A percentile compares a stretch with the other conserved stretches of the same genome.
Conservation (phyloP, 2,113 vertebrate species). For the Corythornis madagascariensis region DNA sequence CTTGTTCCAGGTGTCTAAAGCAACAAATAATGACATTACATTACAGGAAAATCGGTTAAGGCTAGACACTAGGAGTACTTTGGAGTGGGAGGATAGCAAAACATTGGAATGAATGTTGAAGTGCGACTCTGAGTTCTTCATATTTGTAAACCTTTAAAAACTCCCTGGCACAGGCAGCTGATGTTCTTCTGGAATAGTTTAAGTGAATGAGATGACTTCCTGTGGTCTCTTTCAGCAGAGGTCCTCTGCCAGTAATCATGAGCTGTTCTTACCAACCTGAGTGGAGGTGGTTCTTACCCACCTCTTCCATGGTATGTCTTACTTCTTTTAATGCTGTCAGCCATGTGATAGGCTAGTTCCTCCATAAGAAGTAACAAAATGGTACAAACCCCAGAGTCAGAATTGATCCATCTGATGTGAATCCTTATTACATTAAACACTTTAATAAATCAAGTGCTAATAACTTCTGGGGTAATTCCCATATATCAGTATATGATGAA, state of each 20-base stretch:
- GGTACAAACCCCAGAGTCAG: neutral
- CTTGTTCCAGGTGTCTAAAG: neutral
- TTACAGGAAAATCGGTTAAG: neutral
- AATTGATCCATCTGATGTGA: neutral
- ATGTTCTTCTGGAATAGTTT: neutral
- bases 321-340: neutral
- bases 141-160: neutral
- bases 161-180: neutral
- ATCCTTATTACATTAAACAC: neutral
- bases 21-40: neutral
- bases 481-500: neutral
- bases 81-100: neutral
- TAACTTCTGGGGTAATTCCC: neutral
- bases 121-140: neutral
- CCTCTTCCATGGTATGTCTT: neutral
- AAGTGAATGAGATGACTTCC: neutral
- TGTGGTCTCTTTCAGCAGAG: neutral
- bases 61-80: neutral
- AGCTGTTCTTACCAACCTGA: neutral
- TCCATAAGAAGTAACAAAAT: neutral
- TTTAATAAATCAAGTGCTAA: neutral
- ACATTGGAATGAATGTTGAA: neutral
- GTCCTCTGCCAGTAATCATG: neutral
- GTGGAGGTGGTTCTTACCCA: neutral
- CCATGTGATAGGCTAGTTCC: neutral